Evolutionary conservation across 1,140 invertebrate genomes (phyloP).

Genomic region (Drosophila azteca): DNA sequence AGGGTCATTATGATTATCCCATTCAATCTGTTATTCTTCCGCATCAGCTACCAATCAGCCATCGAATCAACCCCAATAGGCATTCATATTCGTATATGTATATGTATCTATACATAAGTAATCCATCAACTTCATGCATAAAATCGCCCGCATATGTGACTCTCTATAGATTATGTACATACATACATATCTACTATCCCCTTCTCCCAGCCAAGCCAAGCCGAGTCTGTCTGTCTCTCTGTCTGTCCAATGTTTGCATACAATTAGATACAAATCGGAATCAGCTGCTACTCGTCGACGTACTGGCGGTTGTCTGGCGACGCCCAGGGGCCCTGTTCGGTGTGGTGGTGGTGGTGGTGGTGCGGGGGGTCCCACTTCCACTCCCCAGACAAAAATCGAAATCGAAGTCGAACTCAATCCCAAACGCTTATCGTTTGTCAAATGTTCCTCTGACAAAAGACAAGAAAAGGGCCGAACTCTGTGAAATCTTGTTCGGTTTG

Average conservation of each 20-base stretch:
- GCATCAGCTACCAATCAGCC: conserved; percentile 9
- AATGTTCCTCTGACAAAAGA: conserved; percentile 67
- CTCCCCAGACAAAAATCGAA: conserved; percentile 6
- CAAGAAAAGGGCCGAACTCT: conserved; percentile 71
- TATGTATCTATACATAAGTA: conserved; percentile 50
- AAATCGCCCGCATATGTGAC: conserved; percentile 72
- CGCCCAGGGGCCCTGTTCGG: conserved; percentile 23
- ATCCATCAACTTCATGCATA: conserved; percentile 78
- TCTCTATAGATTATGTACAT: neutral
- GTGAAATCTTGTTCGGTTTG: conserved; percentile 48
- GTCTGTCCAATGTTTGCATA: conserved; percentile 67
- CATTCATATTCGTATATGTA: conserved; percentile 14
- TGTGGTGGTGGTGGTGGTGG: too few species aligned
- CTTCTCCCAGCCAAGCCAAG: neutral
- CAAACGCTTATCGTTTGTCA: conserved; percentile 67
- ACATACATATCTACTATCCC: neutral
- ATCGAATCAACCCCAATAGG: conserved; percentile 2
- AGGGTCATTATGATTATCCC: conserved; percentile 43
- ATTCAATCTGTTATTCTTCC: conserved; percentile 44
- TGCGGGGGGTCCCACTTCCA: neutral
- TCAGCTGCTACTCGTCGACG: conserved; percentile 53
- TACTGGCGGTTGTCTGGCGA: conserved; percentile 33
- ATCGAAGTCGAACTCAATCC: conserved; percentile 3
- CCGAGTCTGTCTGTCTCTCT: conserved; percentile 35
- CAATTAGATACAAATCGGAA: conserved; percentile 81